phyloP scores from a whole-genome alignment of 2,888 invertebrate genomes.

The Drosophila helvetica region DNA sequence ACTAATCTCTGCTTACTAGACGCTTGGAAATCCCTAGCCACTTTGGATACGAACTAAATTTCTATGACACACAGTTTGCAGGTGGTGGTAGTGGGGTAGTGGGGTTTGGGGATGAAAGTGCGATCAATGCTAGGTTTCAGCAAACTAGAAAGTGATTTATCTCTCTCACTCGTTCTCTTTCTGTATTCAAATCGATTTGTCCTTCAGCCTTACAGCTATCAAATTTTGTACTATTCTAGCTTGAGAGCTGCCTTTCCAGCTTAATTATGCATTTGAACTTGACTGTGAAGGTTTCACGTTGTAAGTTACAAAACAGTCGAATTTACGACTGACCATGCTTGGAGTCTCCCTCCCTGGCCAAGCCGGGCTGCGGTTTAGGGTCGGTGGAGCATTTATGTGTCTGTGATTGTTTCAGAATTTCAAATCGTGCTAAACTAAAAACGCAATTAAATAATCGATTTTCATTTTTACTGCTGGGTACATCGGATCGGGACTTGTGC shows the following conservation, averaged over 20 bases:
- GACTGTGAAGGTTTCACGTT: slow-evolving; percentile 3
- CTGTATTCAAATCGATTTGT: background rate
- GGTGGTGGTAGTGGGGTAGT: background rate
- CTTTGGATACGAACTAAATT: too few relatives aligned
- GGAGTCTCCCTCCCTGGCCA: background rate
- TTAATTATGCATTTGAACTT: slow-evolving; percentile 5
- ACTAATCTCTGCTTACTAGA: slow-evolving; percentile 11
- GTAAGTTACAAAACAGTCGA: slow-evolving; percentile 16
- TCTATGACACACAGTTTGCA: slow-evolving; percentile 33
- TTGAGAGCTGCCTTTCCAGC: background rate
- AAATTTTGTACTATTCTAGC: background rate
- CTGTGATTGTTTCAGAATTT: slow-evolving; percentile 8
- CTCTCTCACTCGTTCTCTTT: background rate
- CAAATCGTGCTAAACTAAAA: slow-evolving; percentile 29
- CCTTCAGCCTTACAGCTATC: background rate
- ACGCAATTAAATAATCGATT: slow-evolving; percentile 35
- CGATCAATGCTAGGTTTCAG: background rate
- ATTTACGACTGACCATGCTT: slow-evolving; percentile 12
- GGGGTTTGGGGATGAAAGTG: slow-evolving; percentile 3
- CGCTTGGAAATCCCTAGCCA: slow-evolving; percentile 42
- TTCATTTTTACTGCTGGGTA: slow-evolving; percentile 6
- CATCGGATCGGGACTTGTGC: slow-evolving; percentile 18
- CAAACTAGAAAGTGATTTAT: slow-evolving; percentile 7
- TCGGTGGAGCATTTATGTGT: background rate
- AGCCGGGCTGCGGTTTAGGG: slow-evolving; percentile 18